Conservation (phyloP, 2,113 vertebrate genomes). For the Anseranas semipalmata region DNA sequence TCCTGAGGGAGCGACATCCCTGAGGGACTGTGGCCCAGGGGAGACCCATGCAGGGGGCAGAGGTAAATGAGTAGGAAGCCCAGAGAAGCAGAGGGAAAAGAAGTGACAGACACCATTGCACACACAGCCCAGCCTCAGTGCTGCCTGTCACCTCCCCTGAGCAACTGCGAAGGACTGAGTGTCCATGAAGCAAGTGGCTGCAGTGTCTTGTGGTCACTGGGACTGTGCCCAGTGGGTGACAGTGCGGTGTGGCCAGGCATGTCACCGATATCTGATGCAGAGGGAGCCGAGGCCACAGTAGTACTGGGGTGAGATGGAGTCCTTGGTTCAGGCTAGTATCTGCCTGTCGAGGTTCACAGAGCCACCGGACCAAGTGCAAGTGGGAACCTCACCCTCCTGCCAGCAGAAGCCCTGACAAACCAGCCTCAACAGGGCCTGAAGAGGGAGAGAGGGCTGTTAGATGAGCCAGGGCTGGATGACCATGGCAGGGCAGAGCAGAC, state of each 20-base stretch:
- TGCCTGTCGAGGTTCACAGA: neutral
- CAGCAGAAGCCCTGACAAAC: neutral
- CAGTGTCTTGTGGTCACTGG: no score
- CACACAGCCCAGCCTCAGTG: no score
- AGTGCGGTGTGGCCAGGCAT: no score
- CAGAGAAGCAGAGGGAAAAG: neutral
- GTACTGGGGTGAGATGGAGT: neutral
- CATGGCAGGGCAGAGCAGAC: fast-evolving
- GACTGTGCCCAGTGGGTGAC: neutral
- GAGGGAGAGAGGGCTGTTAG: neutral
- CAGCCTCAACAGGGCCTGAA: neutral
- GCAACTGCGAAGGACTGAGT: no score
- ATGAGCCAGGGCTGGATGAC: neutral
- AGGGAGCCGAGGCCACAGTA: neutral
- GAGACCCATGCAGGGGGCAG: fast-evolving
- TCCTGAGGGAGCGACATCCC: neutral
- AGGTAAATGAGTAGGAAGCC: neutral
- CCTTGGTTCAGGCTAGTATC: neutral
- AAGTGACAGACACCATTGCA: neutral
- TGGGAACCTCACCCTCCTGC: neutral
- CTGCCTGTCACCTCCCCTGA: no score
- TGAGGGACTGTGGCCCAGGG: neutral
- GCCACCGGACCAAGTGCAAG: neutral
- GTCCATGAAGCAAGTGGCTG: no score
- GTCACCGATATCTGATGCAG: neutral